Evolutionary conservation across 2,113 vertebrate genomes (phyloP), one percentile per base, ranked within the genome.

Genomic region (Sinocyclocheilus maitianheensis): DNA sequence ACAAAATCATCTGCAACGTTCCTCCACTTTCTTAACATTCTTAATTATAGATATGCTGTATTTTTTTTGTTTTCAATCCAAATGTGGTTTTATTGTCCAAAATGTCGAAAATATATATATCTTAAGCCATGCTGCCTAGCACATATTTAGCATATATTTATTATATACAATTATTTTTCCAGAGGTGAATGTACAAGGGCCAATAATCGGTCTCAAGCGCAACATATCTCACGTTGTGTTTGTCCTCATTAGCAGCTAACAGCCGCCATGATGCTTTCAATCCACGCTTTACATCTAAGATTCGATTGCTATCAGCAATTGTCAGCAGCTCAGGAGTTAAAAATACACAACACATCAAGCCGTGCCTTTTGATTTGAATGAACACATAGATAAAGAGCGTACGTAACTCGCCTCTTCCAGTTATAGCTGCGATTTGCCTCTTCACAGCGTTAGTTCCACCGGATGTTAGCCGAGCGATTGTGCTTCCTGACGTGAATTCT

Each of bases 401-500:
- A 24, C 22, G 3, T n/a, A 63, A 63, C 16, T 2, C 2, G 10
- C 30, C 6, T 40, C 43, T 16, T 63, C 77, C 77, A 60, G 0
- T 37, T 37, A 62, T 48, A 11, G 46, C 46, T 48, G 10, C 10
- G 1, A 3, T 48, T 48, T 77, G 40, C 85, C 20, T 30, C 53
- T 34, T 18, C 22, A 30, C 14, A 10, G 30, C 0, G 16, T 37
- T 16, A 16, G 30, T 63, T 76, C 58, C 46, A 20, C 80, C 8
- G 12, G 43, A 74, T 76, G 67, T 46, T 80, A 76, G 22, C 48
- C 46, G 30, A 51, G 46, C 75, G 24, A 78, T 69, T 51, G 84
- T 83, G 58, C 26, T 67, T 58, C 78, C 40, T 82, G 77, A 55
- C 14, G 14, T 24, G 46, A 80, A 30, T 85, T 63, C 46, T 77